Conservation (phyloP, 2,888 invertebrate genomes). For the Liposcelis brunnea region DNA sequence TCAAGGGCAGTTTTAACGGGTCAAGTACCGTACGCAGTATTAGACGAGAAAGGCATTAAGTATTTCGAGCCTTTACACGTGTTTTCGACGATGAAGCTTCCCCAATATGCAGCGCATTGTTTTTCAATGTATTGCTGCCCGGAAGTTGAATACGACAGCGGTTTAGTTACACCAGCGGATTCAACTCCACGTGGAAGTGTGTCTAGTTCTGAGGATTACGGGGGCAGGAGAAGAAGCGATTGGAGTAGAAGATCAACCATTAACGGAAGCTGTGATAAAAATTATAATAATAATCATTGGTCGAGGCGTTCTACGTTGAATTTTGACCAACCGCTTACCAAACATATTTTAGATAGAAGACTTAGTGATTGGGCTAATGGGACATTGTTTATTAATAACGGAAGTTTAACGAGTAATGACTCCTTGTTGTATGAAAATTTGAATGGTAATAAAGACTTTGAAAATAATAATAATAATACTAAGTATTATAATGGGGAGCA, state of each 20-base stretch:
- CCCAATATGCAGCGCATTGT: conserved; percentile 43
- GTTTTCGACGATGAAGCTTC: conserved; percentile 49
- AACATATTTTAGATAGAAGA: conserved; percentile 4
- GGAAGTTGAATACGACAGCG: conserved; percentile 21
- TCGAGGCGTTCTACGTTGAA: conserved; percentile 6
- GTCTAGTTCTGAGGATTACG: background rate
- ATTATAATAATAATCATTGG: conserved; percentile 20
- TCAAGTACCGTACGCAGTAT: conserved; percentile 53
- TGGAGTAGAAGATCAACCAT: background rate
- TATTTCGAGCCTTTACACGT: conserved; percentile 61
- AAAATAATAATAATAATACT: no score
- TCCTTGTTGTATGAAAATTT: no score
- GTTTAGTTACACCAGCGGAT: conserved; percentile 20
- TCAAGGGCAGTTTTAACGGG: conserved; percentile 55
- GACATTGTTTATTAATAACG: conserved; percentile 8
- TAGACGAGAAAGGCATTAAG: conserved; percentile 58
- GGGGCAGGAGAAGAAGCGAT: background rate
- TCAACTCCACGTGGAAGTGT: conserved; percentile 8
- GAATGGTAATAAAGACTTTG: no score
- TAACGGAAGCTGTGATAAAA: conserved; percentile 18
- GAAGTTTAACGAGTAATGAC: background rate
- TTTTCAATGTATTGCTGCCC: conserved; percentile 49
- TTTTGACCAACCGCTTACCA: background rate
- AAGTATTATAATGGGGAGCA: no score
- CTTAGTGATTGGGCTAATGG: conserved; percentile 9